A percentile compares a stretch with the other conserved stretches of the same genome.
Evolutionary conservation across 2,888 invertebrate species (phyloP).

Genomic region (Linnaemya vulpina): DNA sequence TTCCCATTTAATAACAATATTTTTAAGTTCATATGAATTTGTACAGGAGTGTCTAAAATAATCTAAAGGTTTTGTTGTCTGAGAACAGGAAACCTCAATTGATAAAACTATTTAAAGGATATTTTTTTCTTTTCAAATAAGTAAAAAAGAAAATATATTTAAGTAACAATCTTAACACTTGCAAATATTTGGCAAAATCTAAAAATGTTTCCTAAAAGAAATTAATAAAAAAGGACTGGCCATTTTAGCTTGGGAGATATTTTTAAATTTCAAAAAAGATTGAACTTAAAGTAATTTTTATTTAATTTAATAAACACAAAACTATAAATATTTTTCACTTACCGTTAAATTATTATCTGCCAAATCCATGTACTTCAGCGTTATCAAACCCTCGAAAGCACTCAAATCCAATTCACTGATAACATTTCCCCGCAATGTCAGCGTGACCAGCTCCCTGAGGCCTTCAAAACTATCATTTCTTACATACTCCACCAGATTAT

Average conservation of each 20-base stretch:
- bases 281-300: too few relatives aligned
- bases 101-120: constrained; percentile 49
- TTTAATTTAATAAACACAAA: too few relatives aligned
- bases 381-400: constrained; percentile 89
- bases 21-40: background rate
- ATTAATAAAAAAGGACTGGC: too few relatives aligned
- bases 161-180: constrained; percentile 63
- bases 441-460: constrained; percentile 87
- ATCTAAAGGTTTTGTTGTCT: background rate
- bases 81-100: background rate
- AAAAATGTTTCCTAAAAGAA: too few relatives aligned
- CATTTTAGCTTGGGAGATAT: too few relatives aligned
- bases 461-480: constrained; percentile 89
- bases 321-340: constrained; percentile 75
- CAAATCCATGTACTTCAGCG: constrained; percentile 89
- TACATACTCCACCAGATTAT: constrained; percentile 90
- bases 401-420: constrained; percentile 88
- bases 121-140: background rate
- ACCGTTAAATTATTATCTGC: constrained; percentile 92
- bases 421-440: constrained; percentile 90
- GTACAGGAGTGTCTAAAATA: background rate
- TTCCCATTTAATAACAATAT: background rate
- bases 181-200: constrained; percentile 40
- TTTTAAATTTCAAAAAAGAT: too few relatives aligned
- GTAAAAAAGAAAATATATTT: constrained; percentile 32